Evolutionary conservation across 2,888 invertebrate species (phyloP).

Genomic region (Podotricha telesiphe): DNA sequence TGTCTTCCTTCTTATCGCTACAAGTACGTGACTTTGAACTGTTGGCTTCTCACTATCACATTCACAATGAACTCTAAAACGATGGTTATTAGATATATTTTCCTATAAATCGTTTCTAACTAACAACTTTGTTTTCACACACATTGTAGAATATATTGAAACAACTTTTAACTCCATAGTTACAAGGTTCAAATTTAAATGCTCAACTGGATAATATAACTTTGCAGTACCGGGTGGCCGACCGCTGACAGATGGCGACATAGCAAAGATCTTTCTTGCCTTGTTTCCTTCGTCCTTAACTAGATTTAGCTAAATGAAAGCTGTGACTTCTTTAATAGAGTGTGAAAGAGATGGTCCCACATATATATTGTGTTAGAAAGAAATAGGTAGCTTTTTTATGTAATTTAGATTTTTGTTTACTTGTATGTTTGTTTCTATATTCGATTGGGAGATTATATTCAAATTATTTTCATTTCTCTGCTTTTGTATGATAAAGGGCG

Average conservation of each 20-base stretch:
- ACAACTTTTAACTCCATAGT: background rate
- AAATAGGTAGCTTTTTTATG: background rate
- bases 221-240: slow-evolving; percentile 58
- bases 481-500: too few species aligned
- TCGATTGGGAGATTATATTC: too few species aligned
- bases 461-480: too few species aligned
- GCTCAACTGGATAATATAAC: slow-evolving; percentile 29
- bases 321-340: slow-evolving; percentile 56
- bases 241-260: slow-evolving; percentile 72
- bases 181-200: slow-evolving; percentile 30
- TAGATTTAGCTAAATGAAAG: slow-evolving; percentile 71
- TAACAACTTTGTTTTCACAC: slow-evolving; percentile 39
- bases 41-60: slow-evolving; percentile 46
- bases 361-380: slow-evolving; percentile 4
- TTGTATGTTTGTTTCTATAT: too few species aligned
- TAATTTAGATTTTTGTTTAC: too few species aligned
- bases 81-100: slow-evolving; percentile 46
- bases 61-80: slow-evolving; percentile 37
- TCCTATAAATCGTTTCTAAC: slow-evolving; percentile 41
- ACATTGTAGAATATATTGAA: slow-evolving; percentile 10
- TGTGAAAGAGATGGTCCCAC: slow-evolving; percentile 33
- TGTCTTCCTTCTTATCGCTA: slow-evolving; percentile 68
- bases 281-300: slow-evolving; percentile 71
- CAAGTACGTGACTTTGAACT: slow-evolving; percentile 60
- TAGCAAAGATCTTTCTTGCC: slow-evolving; percentile 66